A percentile compares a stretch with the other conserved stretches of the same genome.
These are phyloP conservation scores for Marmota flaviventris DNA, from an alignment of 2,113 vertebrate species.

Conservation along the genomic window DNA sequence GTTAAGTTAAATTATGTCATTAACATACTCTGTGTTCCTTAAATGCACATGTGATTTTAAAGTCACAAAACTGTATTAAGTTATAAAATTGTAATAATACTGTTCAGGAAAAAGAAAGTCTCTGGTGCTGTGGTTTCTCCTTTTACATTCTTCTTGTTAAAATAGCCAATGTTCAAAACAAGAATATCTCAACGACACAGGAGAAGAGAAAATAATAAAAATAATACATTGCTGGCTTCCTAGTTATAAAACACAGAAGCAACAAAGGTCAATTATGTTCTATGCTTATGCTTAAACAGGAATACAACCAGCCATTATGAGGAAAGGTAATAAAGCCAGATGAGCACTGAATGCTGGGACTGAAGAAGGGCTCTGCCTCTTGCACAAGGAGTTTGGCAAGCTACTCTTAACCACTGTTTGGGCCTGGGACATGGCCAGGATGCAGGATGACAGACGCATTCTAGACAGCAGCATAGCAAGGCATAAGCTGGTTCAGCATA, in stretches of 20 bases:
- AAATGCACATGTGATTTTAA: background rate
- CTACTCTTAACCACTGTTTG: background rate
- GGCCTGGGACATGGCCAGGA: background rate
- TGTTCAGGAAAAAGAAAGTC: background rate
- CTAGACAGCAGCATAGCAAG: background rate
- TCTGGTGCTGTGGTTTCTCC: background rate
- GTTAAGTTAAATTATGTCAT: background rate
- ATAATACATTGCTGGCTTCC: background rate
- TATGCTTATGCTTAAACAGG: background rate
- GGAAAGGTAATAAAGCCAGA: background rate
- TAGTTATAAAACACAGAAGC: background rate
- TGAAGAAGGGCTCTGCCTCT: background rate
- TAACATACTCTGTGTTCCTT: constrained; percentile 17
- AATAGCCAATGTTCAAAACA: background rate
- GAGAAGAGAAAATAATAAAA: constrained; percentile 16
- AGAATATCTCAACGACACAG: background rate
- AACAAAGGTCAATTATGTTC: background rate
- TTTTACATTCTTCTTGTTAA: constrained; percentile 46
- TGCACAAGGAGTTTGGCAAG: background rate
- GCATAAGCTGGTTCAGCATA: background rate
- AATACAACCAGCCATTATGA: background rate
- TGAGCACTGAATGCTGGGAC: background rate
- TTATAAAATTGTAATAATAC: background rate
- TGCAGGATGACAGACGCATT: background rate
- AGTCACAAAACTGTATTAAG: constrained; percentile 51